phyloP scores from a whole-genome alignment of 2,888 invertebrate genomes.

The Mellilla xanthometata region DNA sequence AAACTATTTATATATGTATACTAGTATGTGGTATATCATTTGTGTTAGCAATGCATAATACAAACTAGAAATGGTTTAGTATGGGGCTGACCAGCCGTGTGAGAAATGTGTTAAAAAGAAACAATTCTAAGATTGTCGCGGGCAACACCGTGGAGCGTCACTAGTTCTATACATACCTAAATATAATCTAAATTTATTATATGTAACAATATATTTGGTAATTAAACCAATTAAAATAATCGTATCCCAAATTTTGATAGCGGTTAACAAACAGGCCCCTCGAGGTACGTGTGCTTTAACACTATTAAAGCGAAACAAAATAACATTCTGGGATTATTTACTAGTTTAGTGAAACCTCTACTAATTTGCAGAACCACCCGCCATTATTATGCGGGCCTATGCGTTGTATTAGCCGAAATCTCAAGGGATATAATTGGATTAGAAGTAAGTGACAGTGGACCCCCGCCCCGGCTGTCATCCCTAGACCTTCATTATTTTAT shows the following conservation, averaged over 20 bases:
- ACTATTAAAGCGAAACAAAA: not conserved
- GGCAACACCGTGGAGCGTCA: too few species aligned
- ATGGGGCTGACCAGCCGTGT: too few species aligned
- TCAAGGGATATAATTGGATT: conserved; percentile 51
- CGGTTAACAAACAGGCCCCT: not conserved
- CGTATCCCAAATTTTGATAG: not conserved
- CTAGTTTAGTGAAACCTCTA: conserved; percentile 3
- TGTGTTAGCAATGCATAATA: too few species aligned
- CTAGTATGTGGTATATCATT: too few species aligned
- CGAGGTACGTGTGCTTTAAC: not conserved
- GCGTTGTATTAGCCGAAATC: conserved; percentile 37
- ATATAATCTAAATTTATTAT: too few species aligned
- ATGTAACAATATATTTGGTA: too few species aligned
- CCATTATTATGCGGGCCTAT: conserved; percentile 25
- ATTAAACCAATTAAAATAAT: not conserved
- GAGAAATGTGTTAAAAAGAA: too few species aligned
- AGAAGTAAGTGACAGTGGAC: conserved; percentile 32
- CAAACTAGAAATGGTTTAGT: too few species aligned
- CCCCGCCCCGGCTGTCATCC: conserved; percentile 31
- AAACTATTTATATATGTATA: too few species aligned
- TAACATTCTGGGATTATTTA: not conserved
- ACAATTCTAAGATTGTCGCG: too few species aligned
- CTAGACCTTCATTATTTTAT: conserved; percentile 37
- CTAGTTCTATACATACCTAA: too few species aligned
- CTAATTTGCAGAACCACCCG: conserved; percentile 12